Percentiles rank a stretch among this genome's conserved stretches.
Evolutionary conservation across 2,888 invertebrate genomes (phyloP).

Genomic region (Lochmaea capreae): DNA sequence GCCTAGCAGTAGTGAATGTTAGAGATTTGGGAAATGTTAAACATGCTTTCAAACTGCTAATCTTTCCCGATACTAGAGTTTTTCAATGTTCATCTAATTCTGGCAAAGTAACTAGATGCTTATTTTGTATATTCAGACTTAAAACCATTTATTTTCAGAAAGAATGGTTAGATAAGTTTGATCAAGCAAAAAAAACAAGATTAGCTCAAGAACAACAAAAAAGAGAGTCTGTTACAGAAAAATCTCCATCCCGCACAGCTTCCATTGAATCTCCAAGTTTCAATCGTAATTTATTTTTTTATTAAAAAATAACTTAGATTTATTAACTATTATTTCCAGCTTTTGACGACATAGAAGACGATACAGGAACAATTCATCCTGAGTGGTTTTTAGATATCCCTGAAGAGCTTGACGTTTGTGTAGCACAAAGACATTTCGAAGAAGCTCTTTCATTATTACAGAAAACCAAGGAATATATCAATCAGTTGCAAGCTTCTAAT

Average conservation of each 20-base stretch:
- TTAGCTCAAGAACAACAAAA: conserved; percentile 72
- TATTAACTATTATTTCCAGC: conserved; percentile 53
- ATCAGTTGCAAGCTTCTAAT: conserved; percentile 56
- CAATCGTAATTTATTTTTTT: conserved; percentile 59
- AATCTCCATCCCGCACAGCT: conserved; percentile 65
- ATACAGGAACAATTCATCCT: conserved; percentile 66
- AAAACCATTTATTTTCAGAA: conserved; percentile 71
- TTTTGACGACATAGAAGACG: conserved; percentile 64
- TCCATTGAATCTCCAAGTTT: conserved; percentile 65
- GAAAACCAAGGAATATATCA: conserved; percentile 71
- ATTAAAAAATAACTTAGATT: conserved; percentile 1
- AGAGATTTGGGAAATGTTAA: conserved; percentile 89
- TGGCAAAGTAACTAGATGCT: conserved; percentile 58
- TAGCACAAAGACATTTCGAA: conserved; percentile 96
- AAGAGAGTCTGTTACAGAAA: conserved; percentile 62
- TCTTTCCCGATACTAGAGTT: conserved; percentile 92
- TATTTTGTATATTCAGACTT: neutral
- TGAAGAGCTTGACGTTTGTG: conserved; percentile 94
- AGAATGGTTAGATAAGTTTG: conserved; percentile 95
- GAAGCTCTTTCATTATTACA: conserved; percentile 88
- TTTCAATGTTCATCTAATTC: conserved; percentile 89
- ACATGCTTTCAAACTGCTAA: conserved; percentile 93
- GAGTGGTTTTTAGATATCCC: conserved; percentile 93
- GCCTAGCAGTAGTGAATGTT: conserved; percentile 93
- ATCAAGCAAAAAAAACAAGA: conserved; percentile 87